phyloP scores from a whole-genome alignment of 2,797 vertebrate genomes.

The Xerus rutilus region DNA sequence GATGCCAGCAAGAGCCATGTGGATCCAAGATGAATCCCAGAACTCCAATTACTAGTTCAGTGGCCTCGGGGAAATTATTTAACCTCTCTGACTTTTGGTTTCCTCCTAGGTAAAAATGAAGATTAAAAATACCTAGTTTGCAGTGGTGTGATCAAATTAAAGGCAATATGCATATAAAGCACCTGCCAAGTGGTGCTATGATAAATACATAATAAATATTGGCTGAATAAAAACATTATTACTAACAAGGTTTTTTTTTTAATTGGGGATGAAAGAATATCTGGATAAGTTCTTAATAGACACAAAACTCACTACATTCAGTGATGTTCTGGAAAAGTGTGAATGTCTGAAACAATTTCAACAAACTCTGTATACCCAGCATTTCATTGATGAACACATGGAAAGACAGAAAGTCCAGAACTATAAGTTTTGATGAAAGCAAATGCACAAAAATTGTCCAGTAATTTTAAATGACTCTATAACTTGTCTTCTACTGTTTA shows the following conservation, averaged over 20 bases:
- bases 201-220: background rate
- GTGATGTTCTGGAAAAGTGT: background rate
- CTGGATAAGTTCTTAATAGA: background rate
- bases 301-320: background rate
- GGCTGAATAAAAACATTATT: background rate
- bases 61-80: background rate
- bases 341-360: background rate
- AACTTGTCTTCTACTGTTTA: background rate
- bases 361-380: fast-evolving
- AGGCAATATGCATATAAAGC: background rate
- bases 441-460: background rate
- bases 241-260: background rate
- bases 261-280: background rate
- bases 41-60: conserved; percentile 27
- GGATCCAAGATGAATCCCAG: background rate
- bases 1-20: background rate
- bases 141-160: background rate
- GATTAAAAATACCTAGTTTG: background rate
- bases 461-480: background rate
- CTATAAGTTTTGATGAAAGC: background rate
- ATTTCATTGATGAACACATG: background rate
- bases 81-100: background rate
- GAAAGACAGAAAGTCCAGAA: background rate
- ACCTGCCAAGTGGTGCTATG: background rate
- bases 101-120: conserved; percentile 44